Evolutionary conservation across 1,140 invertebrate genomes (phyloP), one percentile per base, ranked within the genome.

Genomic region (Achatina immaculata): DNA sequence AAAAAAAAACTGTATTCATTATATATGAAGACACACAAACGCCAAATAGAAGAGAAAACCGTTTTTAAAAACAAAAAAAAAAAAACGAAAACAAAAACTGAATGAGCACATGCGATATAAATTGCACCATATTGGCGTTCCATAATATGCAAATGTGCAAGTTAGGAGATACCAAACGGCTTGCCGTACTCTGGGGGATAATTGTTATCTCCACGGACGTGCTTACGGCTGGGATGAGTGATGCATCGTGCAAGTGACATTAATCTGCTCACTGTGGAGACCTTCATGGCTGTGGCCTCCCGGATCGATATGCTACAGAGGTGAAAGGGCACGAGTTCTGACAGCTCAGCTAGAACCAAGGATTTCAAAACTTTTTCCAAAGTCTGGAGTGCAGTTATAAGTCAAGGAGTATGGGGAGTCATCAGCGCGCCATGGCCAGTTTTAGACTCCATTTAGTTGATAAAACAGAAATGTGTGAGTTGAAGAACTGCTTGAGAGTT

Each of bases 91-190:
- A n/a, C n/a, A n/a, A n/a, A n/a, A n/a, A n/a, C n/a, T n/a, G n/a
- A n/a, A n/a, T n/a, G n/a, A n/a, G n/a, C n/a, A n/a, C n/a, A n/a
- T n/a, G n/a, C n/a, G 24, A 14, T 21, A 55, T 2, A 55, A 55
- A 55, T 55, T 3, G 3, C 2, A 24, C 21, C 48, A 55, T 21
- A 55, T 24, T 55, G 28, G 58, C 16, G 58, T 62, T n/a, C 28
- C 58, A 62, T 62, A 62, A 62, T 31, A 62, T 62, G 58, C 58
- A 62, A 62, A 62, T 62, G 58, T 34, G n/a, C 58, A 62, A 62
- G 58, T 62, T 62, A 62, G 16, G n/a, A 28, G n/a, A 31, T 9
- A 62, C 58, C 28, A 0, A 6, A 62, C 58, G 58, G 58, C 28
- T 31, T 34, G 58, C 58, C 58, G 21, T 62, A 31, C 58, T 62